These are phyloP conservation scores for Anagrus nilaparvatae DNA, from an alignment of 1,140 invertebrate species.

Conservation along the genomic window DNA sequence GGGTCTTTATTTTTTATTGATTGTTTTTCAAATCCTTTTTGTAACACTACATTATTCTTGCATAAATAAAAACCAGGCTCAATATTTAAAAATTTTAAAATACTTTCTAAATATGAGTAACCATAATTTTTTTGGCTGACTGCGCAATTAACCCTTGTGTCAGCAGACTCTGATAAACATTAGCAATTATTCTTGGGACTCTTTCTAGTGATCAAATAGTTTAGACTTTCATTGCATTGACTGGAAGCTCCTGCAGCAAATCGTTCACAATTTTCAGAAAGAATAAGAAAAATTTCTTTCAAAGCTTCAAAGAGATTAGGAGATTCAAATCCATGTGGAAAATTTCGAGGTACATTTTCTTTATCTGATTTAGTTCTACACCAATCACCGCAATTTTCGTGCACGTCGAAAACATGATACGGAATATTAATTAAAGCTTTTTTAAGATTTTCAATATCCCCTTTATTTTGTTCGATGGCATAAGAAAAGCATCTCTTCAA, in stretches of 20 bases:
- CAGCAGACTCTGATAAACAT: neutral
- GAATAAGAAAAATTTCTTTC: slow-evolving; percentile 3
- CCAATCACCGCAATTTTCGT: slow-evolving; percentile 9
- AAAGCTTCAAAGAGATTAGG: neutral
- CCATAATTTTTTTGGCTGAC: slow-evolving; percentile 4
- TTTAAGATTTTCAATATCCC: neutral
- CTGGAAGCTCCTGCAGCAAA: slow-evolving; percentile 5
- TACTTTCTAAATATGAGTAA: slow-evolving; percentile 3
- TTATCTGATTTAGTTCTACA: neutral
- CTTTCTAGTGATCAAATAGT: slow-evolving; percentile 2
- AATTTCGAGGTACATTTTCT: slow-evolving; percentile 5
- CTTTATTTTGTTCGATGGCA: slow-evolving; percentile 10
- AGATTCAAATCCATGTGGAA: neutral
- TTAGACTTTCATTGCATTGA: slow-evolving; percentile 9
- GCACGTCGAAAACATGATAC: slow-evolving; percentile 3
- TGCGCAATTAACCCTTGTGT: neutral
- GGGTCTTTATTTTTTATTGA: slow-evolving; percentile 1
- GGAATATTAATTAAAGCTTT: slow-evolving; percentile 2
- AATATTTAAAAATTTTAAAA: slow-evolving; percentile 7
- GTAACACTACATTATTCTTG: neutral
- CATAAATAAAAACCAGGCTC: slow-evolving; percentile 4
- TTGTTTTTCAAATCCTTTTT: neutral
- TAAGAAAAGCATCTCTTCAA: slow-evolving; percentile 4
- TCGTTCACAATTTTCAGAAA: slow-evolving; percentile 4
- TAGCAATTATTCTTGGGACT: slow-evolving; percentile 3